A percentile compares a stretch with the other conserved stretches of the same genome.
phyloP scores from a whole-genome alignment of 2,113 vertebrate species.

The Poeciliopsis retropinna region DNA sequence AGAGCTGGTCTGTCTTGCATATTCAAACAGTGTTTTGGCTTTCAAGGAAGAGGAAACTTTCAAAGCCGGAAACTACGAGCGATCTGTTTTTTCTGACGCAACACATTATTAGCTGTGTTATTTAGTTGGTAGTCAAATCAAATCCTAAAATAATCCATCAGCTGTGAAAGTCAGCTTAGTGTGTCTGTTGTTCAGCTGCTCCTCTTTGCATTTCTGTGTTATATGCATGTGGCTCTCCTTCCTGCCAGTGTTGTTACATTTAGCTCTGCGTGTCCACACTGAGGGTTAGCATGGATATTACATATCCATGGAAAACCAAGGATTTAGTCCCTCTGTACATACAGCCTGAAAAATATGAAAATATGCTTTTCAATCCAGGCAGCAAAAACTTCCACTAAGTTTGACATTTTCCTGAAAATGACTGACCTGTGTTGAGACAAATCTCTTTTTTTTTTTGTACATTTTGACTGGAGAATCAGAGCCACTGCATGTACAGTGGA shows the following conservation, averaged over 20 bases:
- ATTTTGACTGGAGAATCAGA: too few relatives aligned
- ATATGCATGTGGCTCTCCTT: background rate
- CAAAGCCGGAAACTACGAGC: background rate
- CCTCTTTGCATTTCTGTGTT: background rate
- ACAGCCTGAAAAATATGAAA: background rate
- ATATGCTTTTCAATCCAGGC: background rate
- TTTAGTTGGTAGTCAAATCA: background rate
- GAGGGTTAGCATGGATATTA: background rate
- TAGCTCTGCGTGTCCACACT: background rate
- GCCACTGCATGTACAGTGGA: too few relatives aligned
- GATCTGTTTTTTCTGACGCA: background rate
- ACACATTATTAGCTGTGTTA: background rate
- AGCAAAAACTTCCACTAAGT: too few relatives aligned
- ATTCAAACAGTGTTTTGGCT: background rate
- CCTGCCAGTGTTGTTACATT: background rate
- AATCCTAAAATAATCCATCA: background rate
- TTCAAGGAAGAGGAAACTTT: background rate
- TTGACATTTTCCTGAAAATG: background rate
- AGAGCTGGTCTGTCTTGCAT: background rate
- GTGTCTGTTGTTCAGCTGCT: background rate
- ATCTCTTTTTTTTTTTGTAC: constrained; percentile 10
- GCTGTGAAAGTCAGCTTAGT: background rate
- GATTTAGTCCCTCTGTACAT: background rate
- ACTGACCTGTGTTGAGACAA: background rate
- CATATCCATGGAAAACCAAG: background rate